These are phyloP conservation scores for Luehdorfia chinensis DNA, from an alignment of 1,140 invertebrate species.

Conservation along the genomic window DNA sequence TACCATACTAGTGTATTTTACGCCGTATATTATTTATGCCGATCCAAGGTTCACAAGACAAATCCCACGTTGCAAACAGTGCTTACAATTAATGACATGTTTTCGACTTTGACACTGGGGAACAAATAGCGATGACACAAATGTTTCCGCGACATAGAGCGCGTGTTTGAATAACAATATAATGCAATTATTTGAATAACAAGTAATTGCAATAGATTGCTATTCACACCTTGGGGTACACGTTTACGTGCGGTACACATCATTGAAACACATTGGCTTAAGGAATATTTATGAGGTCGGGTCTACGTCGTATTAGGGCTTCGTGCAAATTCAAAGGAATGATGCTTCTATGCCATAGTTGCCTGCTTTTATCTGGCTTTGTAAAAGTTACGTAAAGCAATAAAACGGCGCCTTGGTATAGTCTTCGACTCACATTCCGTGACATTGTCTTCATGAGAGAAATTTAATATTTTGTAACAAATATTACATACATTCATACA, in stretches of 20 bases:
- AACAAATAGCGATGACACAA: not conserved
- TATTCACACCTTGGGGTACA: constrained; percentile 5
- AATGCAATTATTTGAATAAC: constrained; percentile 9
- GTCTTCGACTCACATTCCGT: too few relatives aligned
- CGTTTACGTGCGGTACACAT: constrained; percentile 3
- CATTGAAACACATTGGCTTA: constrained; percentile 5
- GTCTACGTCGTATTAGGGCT: constrained; percentile 1
- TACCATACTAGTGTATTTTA: too few relatives aligned
- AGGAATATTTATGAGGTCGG: constrained; percentile 8
- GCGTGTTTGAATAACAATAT: not conserved
- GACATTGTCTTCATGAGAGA: too few relatives aligned
- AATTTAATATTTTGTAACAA: too few relatives aligned
- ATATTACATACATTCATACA: too few relatives aligned
- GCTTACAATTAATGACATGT: constrained; percentile 2
- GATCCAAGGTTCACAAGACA: not conserved
- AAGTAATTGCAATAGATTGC: constrained; percentile 4
- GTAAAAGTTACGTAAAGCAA: too few relatives aligned
- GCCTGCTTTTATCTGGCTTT: not conserved
- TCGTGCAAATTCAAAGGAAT: constrained; percentile 11
- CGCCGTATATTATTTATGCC: too few relatives aligned
- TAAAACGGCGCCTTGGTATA: too few relatives aligned
- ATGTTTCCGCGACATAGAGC: not conserved
- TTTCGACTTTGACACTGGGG: not conserved
- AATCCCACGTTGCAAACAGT: constrained; percentile 7
- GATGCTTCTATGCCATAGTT: not conserved